These are phyloP conservation scores for Pteropus rufus DNA, from an alignment of 2,797 vertebrate genomes.

Conservation along the genomic window DNA sequence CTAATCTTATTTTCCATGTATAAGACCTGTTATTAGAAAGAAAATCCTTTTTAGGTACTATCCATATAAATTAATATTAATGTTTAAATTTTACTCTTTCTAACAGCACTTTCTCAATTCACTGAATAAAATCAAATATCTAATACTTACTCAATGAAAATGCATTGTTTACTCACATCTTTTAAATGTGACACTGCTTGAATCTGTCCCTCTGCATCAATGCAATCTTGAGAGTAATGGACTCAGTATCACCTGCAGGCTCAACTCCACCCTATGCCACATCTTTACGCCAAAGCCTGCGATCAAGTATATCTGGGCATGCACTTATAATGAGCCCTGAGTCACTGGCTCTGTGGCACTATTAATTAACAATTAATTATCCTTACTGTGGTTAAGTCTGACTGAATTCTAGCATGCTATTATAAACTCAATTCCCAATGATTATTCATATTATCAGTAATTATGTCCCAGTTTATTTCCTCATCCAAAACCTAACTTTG, in stretches of 20 bases:
- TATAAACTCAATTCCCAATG: background rate
- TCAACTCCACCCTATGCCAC: background rate
- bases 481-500: background rate
- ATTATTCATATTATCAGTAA: background rate
- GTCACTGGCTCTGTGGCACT: background rate
- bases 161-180: background rate
- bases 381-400: background rate
- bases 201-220: background rate
- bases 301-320: background rate
- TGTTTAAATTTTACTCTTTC: background rate
- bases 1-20: background rate
- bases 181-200: background rate
- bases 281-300: background rate
- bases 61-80: background rate
- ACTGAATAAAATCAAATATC: background rate
- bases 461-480: background rate
- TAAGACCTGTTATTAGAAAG: background rate
- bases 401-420: background rate
- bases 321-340: background rate
- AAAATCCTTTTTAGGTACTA: background rate
- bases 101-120: background rate
- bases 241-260: background rate
- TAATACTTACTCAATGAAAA: background rate
- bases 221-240: background rate
- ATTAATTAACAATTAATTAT: background rate